A percentile compares a stretch with the other conserved stretches of the same genome.
Evolutionary conservation across 2,797 vertebrate species (phyloP).

Genomic region (Chloroceryle amazona): DNA sequence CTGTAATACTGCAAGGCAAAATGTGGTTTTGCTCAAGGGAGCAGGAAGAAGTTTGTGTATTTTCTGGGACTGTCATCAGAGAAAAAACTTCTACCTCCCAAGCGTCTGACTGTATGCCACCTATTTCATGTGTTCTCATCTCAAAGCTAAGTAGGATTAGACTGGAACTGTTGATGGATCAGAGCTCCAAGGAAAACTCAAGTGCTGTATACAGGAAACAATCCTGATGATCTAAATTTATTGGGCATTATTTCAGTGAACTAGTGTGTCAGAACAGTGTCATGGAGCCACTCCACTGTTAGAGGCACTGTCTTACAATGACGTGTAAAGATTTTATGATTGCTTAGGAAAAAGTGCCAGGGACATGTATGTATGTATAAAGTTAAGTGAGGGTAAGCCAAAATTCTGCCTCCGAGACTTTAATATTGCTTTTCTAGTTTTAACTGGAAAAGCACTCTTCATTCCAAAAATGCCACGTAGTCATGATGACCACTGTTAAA

Average conservation of each 20-base stretch:
- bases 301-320: neutral
- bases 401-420: neutral
- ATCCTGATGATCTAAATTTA: neutral
- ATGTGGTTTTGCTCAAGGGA: fast-evolving
- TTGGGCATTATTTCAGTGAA: conserved; percentile 12
- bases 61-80: neutral
- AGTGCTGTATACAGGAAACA: neutral
- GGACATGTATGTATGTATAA: neutral
- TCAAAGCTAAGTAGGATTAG: neutral
- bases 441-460: neutral
- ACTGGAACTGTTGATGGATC: neutral
- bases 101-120: neutral
- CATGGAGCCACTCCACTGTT: neutral
- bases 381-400: neutral
- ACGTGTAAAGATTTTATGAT: neutral
- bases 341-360: neutral
- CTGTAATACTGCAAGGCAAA: neutral
- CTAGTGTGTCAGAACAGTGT: neutral
- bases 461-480: neutral
- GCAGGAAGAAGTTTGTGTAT: neutral
- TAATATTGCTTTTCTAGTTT: neutral
- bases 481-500: neutral
- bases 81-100: neutral
- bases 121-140: neutral
- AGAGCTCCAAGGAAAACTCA: neutral